Evolutionary conservation across 2,888 invertebrate genomes (phyloP), one percentile per base, ranked within the genome.

Genomic region (Orthosia incerta): DNA sequence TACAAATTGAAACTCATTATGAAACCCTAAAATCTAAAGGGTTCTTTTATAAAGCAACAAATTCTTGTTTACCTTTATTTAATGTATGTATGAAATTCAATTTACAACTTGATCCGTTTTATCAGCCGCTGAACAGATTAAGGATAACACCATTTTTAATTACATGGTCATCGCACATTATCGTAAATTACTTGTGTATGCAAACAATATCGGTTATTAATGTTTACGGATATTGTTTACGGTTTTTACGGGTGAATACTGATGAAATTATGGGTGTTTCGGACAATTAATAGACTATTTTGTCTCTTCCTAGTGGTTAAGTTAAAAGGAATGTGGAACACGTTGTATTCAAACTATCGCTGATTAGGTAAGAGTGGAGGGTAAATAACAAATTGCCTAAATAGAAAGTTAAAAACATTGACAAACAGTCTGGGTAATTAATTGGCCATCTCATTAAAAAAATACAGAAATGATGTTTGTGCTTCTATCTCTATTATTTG

Each of bases 101-200:
- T 85, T 74, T 75, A 85, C 69, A 71, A 71, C 71, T 80, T 83
- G 61, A 74, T 83, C 71, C 66, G 60, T 74, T 80, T 80, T 85
- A 83, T 83, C 78, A 83, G 65, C 62, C 20, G n/a, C 74, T 72
- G 57, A 61, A 51, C 70, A 70, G 80, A 81, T 84, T 84, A 78
- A 83, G 78, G 71, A 71, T 72, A 61, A 71, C 74, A 56, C 69
- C 66, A 83, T 83, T 84, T 81, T 84, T 83, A 85, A 84, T 85
- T 84, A 80, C 71, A 76, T 67, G 77, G 74, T 73, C 86, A 77
- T 77, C 51, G 72, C 56, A 75, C 68, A 75, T 81, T 81, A 84
- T 71, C 83, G 82, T 84, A 81, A 84, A 83, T 84, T 71, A 81
- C 72, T 75, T 74, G 71, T 70, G 59, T 76, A 68, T 75, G 71